Conservation (phyloP, 2,113 vertebrate genomes). For the Odocoileus hemionus region DNA sequence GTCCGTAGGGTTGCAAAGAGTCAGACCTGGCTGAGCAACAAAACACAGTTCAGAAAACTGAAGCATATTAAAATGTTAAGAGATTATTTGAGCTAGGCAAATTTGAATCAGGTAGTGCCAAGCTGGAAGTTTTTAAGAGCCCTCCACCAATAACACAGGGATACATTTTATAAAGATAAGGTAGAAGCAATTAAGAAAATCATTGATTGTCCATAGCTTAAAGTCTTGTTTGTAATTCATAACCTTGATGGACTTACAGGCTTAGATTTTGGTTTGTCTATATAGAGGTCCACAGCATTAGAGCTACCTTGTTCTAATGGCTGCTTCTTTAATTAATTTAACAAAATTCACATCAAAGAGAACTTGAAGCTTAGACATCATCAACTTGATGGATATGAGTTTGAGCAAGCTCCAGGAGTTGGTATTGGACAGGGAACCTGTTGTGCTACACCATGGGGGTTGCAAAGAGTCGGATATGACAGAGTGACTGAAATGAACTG, state of each 20-base stretch:
- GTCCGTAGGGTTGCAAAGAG: background rate
- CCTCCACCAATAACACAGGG: background rate
- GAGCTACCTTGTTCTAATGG: background rate
- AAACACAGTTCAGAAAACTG: background rate
- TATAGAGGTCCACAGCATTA: background rate
- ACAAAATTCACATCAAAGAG: background rate
- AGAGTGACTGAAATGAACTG: background rate
- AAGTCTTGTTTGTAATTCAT: background rate
- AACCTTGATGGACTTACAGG: background rate
- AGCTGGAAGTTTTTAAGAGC: background rate
- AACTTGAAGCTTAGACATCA: background rate
- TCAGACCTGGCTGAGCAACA: background rate
- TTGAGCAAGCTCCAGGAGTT: background rate
- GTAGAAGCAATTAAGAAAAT: background rate
- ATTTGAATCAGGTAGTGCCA: background rate
- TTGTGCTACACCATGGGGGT: background rate
- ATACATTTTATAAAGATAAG: background rate
- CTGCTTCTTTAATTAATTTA: background rate
- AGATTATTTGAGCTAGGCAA: background rate
- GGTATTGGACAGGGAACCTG: background rate
- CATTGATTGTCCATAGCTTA: background rate
- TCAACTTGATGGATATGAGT: background rate
- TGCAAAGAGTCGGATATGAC: rapidly evolving
- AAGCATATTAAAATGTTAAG: background rate
- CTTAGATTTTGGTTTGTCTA: background rate